phyloP scores from a whole-genome alignment of 1,140 invertebrate genomes.

The Ceratitis capitata region DNA sequence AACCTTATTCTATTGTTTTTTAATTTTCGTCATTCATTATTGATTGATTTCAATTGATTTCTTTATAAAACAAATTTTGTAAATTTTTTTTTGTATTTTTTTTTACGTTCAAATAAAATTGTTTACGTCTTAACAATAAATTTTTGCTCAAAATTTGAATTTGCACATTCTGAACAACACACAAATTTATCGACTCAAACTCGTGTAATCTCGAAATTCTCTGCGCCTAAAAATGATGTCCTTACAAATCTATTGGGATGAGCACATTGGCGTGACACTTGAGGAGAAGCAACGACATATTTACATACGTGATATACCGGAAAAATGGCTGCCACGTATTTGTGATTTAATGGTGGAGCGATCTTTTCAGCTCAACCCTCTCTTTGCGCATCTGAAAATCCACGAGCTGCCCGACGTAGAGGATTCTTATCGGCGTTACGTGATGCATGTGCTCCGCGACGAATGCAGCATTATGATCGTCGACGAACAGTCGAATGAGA shows the following conservation, averaged over 20 bases:
- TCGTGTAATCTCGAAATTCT: background rate
- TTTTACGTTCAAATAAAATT: too few relatives aligned
- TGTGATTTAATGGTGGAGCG: slow-evolving; percentile 5
- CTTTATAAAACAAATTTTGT: too few relatives aligned
- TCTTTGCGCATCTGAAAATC: background rate
- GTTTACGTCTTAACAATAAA: too few relatives aligned
- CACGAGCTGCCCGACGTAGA: background rate
- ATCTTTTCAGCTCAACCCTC: background rate
- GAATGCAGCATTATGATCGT: slow-evolving; percentile 41
- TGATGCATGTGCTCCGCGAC: slow-evolving; percentile 8
- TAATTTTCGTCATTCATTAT: too few relatives aligned
- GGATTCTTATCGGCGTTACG: background rate
- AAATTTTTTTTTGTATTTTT: too few relatives aligned
- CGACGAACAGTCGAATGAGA: slow-evolving; percentile 25
- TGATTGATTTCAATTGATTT: too few relatives aligned
- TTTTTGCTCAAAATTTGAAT: too few relatives aligned
- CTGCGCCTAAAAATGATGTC: background rate
- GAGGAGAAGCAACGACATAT: background rate
- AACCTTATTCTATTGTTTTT: too few relatives aligned
- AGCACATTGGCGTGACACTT: background rate
- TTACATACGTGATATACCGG: slow-evolving; percentile 3
- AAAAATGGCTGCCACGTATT: slow-evolving; percentile 13
- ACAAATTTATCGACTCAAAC: too few relatives aligned
- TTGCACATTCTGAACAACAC: too few relatives aligned
- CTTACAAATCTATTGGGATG: background rate